A percentile compares a stretch with the other conserved stretches of the same genome.
phyloP scores from a whole-genome alignment of 1,140 invertebrate species.

The Cyphomyrmex costatus region DNA sequence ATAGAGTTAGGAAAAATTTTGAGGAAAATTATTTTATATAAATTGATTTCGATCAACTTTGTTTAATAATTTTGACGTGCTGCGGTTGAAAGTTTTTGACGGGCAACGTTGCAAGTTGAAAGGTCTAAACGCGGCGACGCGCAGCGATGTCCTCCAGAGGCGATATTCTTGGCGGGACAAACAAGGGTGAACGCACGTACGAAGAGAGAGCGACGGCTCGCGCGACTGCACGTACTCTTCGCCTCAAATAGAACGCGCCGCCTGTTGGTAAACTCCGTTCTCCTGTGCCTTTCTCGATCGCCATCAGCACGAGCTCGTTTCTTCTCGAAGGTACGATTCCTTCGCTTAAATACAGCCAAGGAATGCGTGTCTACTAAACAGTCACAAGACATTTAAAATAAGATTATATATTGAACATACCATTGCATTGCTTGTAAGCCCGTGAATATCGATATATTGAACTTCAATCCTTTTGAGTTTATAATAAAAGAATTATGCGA shows the following conservation, averaged over 20 bases:
- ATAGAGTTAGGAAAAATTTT: not conserved
- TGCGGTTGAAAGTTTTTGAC: constrained; percentile 37
- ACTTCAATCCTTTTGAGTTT: not conserved
- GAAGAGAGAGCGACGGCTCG: constrained; percentile 54
- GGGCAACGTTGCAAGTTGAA: not conserved
- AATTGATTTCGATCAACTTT: not conserved
- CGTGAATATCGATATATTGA: not conserved
- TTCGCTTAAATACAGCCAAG: constrained; percentile 8
- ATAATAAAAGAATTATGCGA: not conserved
- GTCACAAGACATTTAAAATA: not conserved
- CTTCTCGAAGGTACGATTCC: not conserved
- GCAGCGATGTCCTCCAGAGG: constrained; percentile 67
- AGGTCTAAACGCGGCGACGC: constrained; percentile 19
- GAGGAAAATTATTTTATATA: not conserved
- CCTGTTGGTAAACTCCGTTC: constrained; percentile 75
- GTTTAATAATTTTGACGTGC: not conserved
- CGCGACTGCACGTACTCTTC: constrained; percentile 68
- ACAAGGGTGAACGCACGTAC: constrained; percentile 81
- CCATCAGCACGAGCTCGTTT: constrained; percentile 20
- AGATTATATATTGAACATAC: not conserved
- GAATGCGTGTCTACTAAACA: constrained; percentile 18
- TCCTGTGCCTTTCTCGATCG: constrained; percentile 27
- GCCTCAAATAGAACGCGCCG: constrained; percentile 73
- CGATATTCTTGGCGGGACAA: constrained; percentile 77
- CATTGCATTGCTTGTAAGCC: not conserved